phyloP scores from a whole-genome alignment of 2,797 vertebrate species.

The Carcharodon carcharias region DNA sequence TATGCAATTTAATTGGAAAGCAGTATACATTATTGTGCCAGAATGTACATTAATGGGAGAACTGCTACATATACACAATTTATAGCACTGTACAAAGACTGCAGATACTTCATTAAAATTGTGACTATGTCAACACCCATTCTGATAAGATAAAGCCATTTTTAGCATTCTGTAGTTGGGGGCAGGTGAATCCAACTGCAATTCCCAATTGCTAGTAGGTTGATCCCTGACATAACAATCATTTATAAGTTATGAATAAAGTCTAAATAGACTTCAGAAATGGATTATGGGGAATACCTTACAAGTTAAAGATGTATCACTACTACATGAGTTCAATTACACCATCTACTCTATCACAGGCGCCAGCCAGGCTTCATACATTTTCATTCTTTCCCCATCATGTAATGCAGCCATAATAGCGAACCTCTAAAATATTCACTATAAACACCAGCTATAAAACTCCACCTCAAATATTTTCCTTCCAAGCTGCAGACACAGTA shows the following conservation, averaged over 20 bases:
- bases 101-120: background rate
- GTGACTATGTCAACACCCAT: no score
- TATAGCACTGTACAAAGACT: background rate
- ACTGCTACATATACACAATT: no score
- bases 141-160: no score
- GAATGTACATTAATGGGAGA: no score
- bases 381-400: background rate
- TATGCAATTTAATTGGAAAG: no score
- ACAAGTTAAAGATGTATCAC: background rate
- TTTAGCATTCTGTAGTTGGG: no score
- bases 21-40: no score
- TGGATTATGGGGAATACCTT: background rate
- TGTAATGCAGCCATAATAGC: background rate
- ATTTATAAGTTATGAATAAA: background rate
- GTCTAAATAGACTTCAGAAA: background rate
- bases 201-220: background rate
- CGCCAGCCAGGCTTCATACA: background rate
- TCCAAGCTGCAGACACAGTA: background rate
- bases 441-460: background rate
- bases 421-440: background rate
- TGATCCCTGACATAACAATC: background rate
- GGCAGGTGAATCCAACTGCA: background rate
- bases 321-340: background rate
- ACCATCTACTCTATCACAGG: background rate
- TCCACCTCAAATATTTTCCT: background rate